phyloP scores from a whole-genome alignment of 37 sponge, comb jelly and placozoan genomes.

The Cladorhizidae sp. region DNA sequence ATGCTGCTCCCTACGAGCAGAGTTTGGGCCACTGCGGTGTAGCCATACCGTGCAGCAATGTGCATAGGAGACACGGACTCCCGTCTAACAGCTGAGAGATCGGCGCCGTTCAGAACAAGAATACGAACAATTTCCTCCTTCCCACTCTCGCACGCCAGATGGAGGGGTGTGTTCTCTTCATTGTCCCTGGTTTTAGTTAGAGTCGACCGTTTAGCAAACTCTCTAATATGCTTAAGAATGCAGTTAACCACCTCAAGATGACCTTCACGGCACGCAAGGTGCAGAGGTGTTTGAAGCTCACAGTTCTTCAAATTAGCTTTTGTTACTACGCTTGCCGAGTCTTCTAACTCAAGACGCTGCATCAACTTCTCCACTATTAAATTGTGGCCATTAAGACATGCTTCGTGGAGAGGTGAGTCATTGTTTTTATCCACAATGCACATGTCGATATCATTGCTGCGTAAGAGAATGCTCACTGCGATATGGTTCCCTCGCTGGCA shows the following conservation, averaged over 20 bases:
- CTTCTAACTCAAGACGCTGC: slow-evolving; percentile 1
- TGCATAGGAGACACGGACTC: slow-evolving; percentile 76
- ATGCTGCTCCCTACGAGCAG: slow-evolving; percentile 39
- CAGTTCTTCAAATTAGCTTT: neutral
- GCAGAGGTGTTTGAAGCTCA: slow-evolving; percentile 55
- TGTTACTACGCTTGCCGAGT: too few relatives aligned
- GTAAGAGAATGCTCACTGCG: slow-evolving; percentile 64
- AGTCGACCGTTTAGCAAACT: neutral
- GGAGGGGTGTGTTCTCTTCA: slow-evolving; percentile 73
- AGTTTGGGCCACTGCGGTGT: slow-evolving; percentile 53
- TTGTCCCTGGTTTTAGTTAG: slow-evolving; percentile 48
- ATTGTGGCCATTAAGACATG: slow-evolving; percentile 63
- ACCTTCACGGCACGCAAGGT: slow-evolving; percentile 78
- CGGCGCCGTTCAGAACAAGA: slow-evolving; percentile 50
- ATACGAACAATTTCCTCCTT: slow-evolving; percentile 64
- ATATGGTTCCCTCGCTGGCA: slow-evolving; percentile 67
- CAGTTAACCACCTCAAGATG: slow-evolving; percentile 72
- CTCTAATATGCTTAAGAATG: slow-evolving; percentile 26
- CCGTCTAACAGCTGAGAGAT: slow-evolving; percentile 36
- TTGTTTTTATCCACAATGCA: slow-evolving; percentile 55
- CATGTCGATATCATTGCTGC: slow-evolving; percentile 4
- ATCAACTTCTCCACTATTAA: slow-evolving; percentile 70
- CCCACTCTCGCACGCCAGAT: slow-evolving; percentile 83
- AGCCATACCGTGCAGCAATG: slow-evolving; percentile 84
- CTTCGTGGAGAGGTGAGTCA: slow-evolving; percentile 85